Base-by-base conservation (phyloP, 2,888 invertebrate genomes). In the Coleophora flavipennella region DNA sequence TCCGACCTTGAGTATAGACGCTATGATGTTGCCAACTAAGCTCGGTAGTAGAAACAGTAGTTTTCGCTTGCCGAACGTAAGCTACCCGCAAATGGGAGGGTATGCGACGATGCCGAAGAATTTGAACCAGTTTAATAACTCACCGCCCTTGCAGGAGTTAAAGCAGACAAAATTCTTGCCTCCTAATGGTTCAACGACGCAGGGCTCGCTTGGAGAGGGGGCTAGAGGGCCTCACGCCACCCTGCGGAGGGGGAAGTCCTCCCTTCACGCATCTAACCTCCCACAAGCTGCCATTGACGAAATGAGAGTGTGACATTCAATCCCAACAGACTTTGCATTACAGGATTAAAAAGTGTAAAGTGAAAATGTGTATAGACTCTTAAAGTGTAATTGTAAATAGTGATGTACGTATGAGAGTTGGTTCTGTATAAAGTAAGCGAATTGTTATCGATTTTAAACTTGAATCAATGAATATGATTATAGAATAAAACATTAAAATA, bases 281-380 rank as follows among this genome's bases (percentile, higher is more conserved):
- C 92, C 92, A 37, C 92, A 93, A 69, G 93, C 93, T 51, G 92
- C 93, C 46, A 93, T 94, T 80, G 93, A 92, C 72, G 94, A 94
- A 85, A 94, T 94, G 94, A 87, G 94, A 77, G 94, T 94, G 90
- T 94, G 94, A 94, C 92, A 70, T 55, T 70, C 66, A 68, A 70
- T 68, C 51, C 59, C 59, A 55, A 57, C 55, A 59, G 59, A 70
- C 64, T 66, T 55, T 62, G 57, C 60, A 63, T 68, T 65, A 65
- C 62, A 54, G 58, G 52, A 66, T 63, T 65, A 65, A 68, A 57
- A 20, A 20, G 20, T 20, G 20, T 20, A 20, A 20, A 20, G 20
- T 20, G 20, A 20, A 20, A 20, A 3, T 57, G 57, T 62, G 59
- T 62, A 55, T 44, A 46, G 53, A 57, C 62, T 59, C 54, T 57